Conservation (phyloP, 2,888 invertebrate genomes). For the Selenia dentaria region DNA sequence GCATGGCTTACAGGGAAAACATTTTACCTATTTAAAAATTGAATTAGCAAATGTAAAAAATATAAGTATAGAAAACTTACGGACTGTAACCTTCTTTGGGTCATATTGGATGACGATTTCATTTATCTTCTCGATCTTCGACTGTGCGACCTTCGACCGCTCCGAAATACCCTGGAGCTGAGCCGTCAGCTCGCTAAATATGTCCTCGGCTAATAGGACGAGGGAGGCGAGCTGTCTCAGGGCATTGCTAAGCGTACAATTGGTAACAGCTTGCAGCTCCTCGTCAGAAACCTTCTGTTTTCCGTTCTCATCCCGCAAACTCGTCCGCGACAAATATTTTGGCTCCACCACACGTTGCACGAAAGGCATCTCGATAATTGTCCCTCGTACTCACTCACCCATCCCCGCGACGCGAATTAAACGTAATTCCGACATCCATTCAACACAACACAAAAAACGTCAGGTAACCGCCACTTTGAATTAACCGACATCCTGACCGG, state of each 20-base stretch:
- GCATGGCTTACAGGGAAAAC: too few relatives aligned
- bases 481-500: constrained; percentile 82
- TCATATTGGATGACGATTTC: constrained; percentile 90
- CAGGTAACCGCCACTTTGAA: constrained; percentile 85
- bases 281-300: constrained; percentile 86
- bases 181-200: constrained; percentile 92
- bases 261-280: constrained; percentile 94
- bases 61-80: constrained; percentile 86
- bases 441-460: constrained; percentile 83
- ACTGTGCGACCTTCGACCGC: constrained; percentile 89
- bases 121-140: constrained; percentile 88
- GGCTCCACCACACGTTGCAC: constrained; percentile 93
- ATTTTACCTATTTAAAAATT: too few relatives aligned
- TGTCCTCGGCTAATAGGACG: constrained; percentile 92
- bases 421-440: constrained; percentile 78
- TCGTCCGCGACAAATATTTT: constrained; percentile 89
- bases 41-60: background rate
- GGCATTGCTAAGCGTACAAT: constrained; percentile 93
- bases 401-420: constrained; percentile 73
- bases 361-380: constrained; percentile 90
- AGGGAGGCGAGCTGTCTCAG: constrained; percentile 94
- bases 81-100: constrained; percentile 96
- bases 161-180: constrained; percentile 90
- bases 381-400: constrained; percentile 74
- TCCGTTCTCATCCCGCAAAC: constrained; percentile 85